These are phyloP conservation scores for Mesorhabditis sp. DNA, from an alignment of 2,888 invertebrate genomes.

Conservation along the genomic window DNA sequence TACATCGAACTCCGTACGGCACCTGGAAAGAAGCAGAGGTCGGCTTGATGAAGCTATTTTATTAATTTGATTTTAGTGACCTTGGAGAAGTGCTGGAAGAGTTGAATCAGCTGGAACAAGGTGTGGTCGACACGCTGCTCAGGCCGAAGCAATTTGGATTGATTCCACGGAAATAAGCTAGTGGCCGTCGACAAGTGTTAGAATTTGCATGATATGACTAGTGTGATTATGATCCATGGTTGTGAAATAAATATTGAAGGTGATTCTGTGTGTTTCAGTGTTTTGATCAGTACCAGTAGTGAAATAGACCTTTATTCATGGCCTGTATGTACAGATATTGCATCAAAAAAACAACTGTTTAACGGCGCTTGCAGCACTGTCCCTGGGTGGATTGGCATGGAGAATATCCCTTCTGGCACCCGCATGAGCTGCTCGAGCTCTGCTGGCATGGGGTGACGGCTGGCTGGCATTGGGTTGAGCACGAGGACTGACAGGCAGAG, in stretches of 20 bases:
- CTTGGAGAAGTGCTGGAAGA: conserved; percentile 39
- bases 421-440: neutral
- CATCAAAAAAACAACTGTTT: neutral
- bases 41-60: conserved; percentile 7
- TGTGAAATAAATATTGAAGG: no score
- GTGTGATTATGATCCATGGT: no score
- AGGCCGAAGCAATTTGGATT: conserved; percentile 49
- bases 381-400: neutral
- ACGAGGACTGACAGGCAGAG: conserved; percentile 8
- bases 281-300: no score
- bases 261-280: no score
- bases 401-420: neutral
- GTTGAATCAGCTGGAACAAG: conserved; percentile 44
- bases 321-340: no score
- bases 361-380: conserved; percentile 6
- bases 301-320: no score
- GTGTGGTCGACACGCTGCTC: conserved; percentile 48
- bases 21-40: conserved; percentile 48
- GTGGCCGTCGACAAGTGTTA: no score
- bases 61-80: conserved; percentile 31
- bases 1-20: conserved; percentile 76
- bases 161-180: conserved; percentile 35
- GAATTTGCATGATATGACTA: no score
- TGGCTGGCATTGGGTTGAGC: conserved; percentile 10
- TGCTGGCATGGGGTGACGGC: conserved; percentile 7